A percentile compares a stretch with the other conserved stretches of the same genome.
Evolutionary conservation across 2,888 invertebrate genomes (phyloP).

Genomic region (Caenorhabditis sulstoni): DNA sequence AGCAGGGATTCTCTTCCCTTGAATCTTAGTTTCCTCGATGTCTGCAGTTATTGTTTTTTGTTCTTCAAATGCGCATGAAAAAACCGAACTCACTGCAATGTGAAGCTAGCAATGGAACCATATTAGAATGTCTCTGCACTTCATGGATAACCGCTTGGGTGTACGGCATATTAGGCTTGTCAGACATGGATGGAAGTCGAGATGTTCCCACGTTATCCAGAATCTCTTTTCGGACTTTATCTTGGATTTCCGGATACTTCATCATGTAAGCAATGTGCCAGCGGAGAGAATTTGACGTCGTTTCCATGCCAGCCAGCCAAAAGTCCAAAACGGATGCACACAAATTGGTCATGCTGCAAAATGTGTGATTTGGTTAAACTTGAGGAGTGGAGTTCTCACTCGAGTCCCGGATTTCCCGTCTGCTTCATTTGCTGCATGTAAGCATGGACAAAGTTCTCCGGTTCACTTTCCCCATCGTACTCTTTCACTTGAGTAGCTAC

Average conservation of each 20-base stretch:
- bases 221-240: slow-evolving; percentile 64
- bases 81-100: slow-evolving; percentile 31
- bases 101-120: slow-evolving; percentile 55
- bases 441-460: slow-evolving; percentile 62
- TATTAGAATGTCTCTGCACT: slow-evolving; percentile 62
- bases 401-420: slow-evolving; percentile 28
- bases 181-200: slow-evolving; percentile 56
- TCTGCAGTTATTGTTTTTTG: slow-evolving; percentile 41
- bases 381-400: not conserved
- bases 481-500: slow-evolving; percentile 36
- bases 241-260: slow-evolving; percentile 42
- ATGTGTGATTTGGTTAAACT: too few relatives aligned
- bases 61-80: too few relatives aligned
- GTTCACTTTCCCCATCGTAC: slow-evolving; percentile 53
- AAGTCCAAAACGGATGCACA: slow-evolving; percentile 60
- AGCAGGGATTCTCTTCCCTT: slow-evolving; percentile 42
- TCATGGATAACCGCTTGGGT: slow-evolving; percentile 58
- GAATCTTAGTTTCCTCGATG: slow-evolving; percentile 30
- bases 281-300: slow-evolving; percentile 66
- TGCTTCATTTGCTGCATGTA: slow-evolving; percentile 53
- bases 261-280: slow-evolving; percentile 64
- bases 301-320: slow-evolving; percentile 73
- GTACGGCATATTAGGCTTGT: slow-evolving; percentile 61
- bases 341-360: slow-evolving; percentile 34
- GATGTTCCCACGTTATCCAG: slow-evolving; percentile 55